A percentile compares a stretch with the other conserved stretches of the same genome.
These are phyloP conservation scores for Podarcis muralis DNA, from an alignment of 2,113 vertebrate species.

Conservation along the genomic window DNA sequence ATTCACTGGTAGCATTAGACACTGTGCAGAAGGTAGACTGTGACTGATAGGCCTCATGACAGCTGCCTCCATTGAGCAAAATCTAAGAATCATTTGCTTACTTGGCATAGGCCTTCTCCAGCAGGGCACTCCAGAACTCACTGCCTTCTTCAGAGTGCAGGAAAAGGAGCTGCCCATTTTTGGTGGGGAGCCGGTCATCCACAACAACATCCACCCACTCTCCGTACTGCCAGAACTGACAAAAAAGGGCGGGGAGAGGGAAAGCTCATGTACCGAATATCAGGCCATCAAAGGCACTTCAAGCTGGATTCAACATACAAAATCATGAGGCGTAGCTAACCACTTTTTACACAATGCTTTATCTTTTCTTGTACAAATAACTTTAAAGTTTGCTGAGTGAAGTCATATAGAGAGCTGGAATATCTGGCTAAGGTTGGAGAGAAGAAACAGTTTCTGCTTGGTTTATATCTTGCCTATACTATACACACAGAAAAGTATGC, in stretches of 20 bases:
- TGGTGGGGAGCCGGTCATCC: slow-evolving; percentile 81
- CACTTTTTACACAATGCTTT: not conserved
- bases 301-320: not conserved
- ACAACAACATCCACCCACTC: slow-evolving; percentile 83
- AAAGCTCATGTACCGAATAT: not conserved
- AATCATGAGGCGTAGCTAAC: not conserved
- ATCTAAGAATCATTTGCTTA: slow-evolving; percentile 38
- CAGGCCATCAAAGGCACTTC: not conserved
- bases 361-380: not conserved
- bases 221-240: slow-evolving; percentile 82
- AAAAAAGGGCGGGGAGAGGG: not conserved
- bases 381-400: not conserved
- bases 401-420: not conserved
- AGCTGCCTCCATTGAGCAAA: not conserved
- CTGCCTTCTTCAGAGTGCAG: slow-evolving; percentile 75
- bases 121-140: slow-evolving; percentile 79
- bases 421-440: not conserved
- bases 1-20: too few relatives aligned
- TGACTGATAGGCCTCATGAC: not conserved
- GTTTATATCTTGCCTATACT: not conserved
- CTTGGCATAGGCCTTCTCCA: slow-evolving; percentile 86
- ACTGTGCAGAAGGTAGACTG: fast-evolving
- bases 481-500: not conserved
- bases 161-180: slow-evolving; percentile 73
- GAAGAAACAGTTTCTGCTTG: not conserved